Base-by-base conservation (phyloP, 2,888 invertebrate species). In the Nemotelus nigrinus region DNA sequence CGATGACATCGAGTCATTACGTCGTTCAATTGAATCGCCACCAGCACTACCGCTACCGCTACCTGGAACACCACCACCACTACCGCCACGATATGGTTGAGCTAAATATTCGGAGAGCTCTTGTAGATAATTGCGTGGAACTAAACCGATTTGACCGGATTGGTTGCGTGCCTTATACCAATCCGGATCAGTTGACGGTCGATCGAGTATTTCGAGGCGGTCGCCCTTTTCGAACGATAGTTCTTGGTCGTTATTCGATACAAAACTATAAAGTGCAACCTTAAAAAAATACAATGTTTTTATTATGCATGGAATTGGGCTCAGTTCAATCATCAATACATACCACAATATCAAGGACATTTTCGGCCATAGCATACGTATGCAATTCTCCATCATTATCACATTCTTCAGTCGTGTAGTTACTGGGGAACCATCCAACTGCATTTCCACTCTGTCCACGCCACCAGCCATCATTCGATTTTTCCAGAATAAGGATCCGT, bases 381-480 rank as follows among this genome's bases (percentile, higher is more conserved):
- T 96, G 96, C 58, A 96, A 91, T 58, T 95, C 94, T 83, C 95
- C 95, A 83, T 96, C 96, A 50, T 91, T 91, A 85, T 95, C 95
- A 82, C 94, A 93, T 85, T 95, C 95, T 87, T 96, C 96, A 84
- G 95, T 95, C 80, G 98, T 98, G 88, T 99, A 99, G 89, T 99
- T 99, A 74, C 98, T 98, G 7, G 99, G 99, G 87, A 99, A 99
- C 99, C 99, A 83, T 89, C 91, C 91, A 87, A 82, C 91, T 87
- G 82, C 89, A 85, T 85, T 90, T 89, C 78, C 88, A 86, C 88
- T 90, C 88, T 96, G 96, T 72, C 99, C 99, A 84, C 98, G 92
- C 99, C 99, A 99, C 99, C 99, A 99, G 80, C 96, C 98, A 88
- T 99, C 99, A 82, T 97, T 97, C 83, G 97, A 98, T 89, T 99